A percentile compares a stretch with the other conserved stretches of the same genome.
Conservation (phyloP, 2,113 vertebrate species). For the Steatornis caripensis region DNA sequence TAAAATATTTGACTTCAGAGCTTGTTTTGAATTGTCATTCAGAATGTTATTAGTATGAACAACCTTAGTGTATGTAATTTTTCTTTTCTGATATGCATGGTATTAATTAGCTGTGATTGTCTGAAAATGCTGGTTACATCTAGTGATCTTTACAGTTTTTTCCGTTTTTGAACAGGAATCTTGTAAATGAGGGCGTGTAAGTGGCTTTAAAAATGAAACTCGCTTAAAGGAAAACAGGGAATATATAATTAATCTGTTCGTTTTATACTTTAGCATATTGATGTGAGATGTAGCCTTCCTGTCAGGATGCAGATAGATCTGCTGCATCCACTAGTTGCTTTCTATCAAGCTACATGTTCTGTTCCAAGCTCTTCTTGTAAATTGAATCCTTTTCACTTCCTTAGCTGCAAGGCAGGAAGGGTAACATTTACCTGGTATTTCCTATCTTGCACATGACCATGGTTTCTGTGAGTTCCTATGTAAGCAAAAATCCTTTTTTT, state of each 20-base stretch:
- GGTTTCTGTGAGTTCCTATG: not conserved
- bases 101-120: not conserved
- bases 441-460: accelerated
- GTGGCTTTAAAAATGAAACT: not conserved
- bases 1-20: not conserved
- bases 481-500: not conserved
- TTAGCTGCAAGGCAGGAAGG: not conserved
- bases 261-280: not conserved
- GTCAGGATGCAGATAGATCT: not conserved
- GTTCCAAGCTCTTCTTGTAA: not conserved
- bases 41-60: not conserved
- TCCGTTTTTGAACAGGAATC: not conserved
- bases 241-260: not conserved
- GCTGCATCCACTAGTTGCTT: not conserved
- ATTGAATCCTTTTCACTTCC: not conserved
- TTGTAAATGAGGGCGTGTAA: not conserved
- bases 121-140: not conserved
- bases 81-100: not conserved
- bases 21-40: not conserved
- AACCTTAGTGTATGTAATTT: not conserved
- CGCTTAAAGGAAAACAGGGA: not conserved
- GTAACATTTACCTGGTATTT: not conserved
- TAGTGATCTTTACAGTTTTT: not conserved
- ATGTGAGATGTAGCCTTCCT: not conserved
- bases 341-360: not conserved